These are phyloP conservation scores for Dicyrtoma fusca DNA, from an alignment of 2,888 invertebrate species.

Conservation along the genomic window DNA sequence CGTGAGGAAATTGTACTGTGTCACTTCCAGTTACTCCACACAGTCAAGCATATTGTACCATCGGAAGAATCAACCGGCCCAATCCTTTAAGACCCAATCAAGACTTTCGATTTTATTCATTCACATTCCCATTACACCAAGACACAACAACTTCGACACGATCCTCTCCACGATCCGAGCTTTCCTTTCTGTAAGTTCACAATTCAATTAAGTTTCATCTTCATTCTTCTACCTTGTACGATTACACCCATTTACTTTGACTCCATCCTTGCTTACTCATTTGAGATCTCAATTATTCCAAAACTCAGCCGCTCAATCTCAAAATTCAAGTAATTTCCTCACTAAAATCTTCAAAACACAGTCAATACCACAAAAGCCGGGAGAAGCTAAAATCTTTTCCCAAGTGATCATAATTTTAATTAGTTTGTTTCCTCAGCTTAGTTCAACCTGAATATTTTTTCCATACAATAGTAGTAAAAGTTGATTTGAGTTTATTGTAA, in stretches of 20 bases:
- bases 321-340: neutral
- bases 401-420: no score
- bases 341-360: no score
- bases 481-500: no score
- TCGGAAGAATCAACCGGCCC: slow-evolving; percentile 1
- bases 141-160: neutral
- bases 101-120: slow-evolving; percentile 15
- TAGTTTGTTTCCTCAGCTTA: no score
- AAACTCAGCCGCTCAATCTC: neutral
- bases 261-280: neutral
- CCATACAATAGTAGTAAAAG: no score
- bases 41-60: slow-evolving; percentile 1
- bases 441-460: no score
- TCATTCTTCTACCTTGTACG: neutral
- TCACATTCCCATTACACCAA: slow-evolving; percentile 20
- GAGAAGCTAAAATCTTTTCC: no score
- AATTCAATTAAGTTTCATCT: slow-evolving; percentile 6
- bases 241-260: neutral
- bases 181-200: slow-evolving; percentile 13
- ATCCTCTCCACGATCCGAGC: slow-evolving; percentile 4
- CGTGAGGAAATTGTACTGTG: slow-evolving; percentile 43
- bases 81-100: slow-evolving; percentile 24
- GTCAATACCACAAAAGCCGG: no score
- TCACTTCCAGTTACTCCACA: slow-evolving; percentile 36
- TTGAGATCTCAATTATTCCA: no score